Evolutionary conservation across 2,797 vertebrate genomes (phyloP).

Genomic region (Champsocephalus gunnari): DNA sequence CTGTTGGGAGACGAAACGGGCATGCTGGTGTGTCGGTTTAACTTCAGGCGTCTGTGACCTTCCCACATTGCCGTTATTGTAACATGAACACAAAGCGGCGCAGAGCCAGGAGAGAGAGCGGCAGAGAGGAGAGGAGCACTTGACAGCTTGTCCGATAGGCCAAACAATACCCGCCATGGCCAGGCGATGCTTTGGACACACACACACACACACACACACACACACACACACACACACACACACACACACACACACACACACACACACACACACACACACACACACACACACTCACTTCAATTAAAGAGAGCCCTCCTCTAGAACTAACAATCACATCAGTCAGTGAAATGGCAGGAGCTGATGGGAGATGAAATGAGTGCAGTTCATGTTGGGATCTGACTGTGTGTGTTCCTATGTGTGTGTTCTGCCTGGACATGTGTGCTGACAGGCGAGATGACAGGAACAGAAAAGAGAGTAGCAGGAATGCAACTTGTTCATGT

Average conservation of each 20-base stretch:
- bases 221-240: constrained; percentile 58
- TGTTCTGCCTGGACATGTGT: constrained; percentile 44
- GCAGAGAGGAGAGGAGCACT: constrained; percentile 44
- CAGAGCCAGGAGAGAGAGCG: constrained; percentile 59
- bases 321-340: constrained; percentile 83
- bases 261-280: constrained; percentile 79
- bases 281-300: constrained; percentile 76
- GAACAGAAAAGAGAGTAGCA: constrained; percentile 58
- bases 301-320: constrained; percentile 80
- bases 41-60: constrained; percentile 82
- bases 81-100: constrained; percentile 83
- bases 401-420: constrained; percentile 25
- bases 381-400: constrained; percentile 71
- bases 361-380: constrained; percentile 66
- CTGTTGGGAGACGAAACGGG: constrained; percentile 72
- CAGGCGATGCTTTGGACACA: constrained; percentile 85
- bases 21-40: constrained; percentile 39
- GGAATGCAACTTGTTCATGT: constrained; percentile 65
- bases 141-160: constrained; percentile 85
- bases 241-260: constrained; percentile 78
- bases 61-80: constrained; percentile 83
- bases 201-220: no score
- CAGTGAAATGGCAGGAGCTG: constrained; percentile 72
- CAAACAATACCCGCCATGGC: constrained; percentile 86
- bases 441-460: constrained; percentile 75